Evolutionary conservation across 2,888 invertebrate genomes (phyloP).

Genomic region (Cheilosia soror): DNA sequence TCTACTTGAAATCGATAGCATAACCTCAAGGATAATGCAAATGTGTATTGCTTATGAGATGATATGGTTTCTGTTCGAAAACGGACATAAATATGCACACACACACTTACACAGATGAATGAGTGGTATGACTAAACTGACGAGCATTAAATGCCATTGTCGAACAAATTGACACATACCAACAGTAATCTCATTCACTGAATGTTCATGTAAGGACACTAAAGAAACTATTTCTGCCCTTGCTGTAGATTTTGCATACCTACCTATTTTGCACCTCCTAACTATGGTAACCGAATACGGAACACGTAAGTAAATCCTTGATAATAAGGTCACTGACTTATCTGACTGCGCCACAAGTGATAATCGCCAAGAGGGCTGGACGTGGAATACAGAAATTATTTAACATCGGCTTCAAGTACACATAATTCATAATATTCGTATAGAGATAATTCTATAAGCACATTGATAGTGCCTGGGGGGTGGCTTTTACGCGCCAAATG

Average conservation of each 20-base stretch:
- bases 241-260: neutral
- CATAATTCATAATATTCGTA: neutral
- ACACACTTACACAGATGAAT: neutral
- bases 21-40: conserved; percentile 39
- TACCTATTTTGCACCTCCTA: neutral
- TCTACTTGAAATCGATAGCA: conserved; percentile 29
- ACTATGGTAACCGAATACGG: conserved; percentile 5
- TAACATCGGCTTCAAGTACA: conserved; percentile 5
- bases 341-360: conserved; percentile 21
- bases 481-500: conserved; percentile 30
- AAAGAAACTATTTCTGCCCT: neutral
- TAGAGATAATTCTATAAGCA: conserved; percentile 23
- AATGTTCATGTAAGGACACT: conserved; percentile 10
- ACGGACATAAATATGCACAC: conserved; percentile 6
- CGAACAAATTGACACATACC: conserved; percentile 50
- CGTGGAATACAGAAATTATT: neutral
- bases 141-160: conserved; percentile 28
- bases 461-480: neutral
- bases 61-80: conserved; percentile 4
- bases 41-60: neutral
- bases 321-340: conserved; percentile 38
- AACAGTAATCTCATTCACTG: neutral
- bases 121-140: conserved; percentile 1
- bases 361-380: neutral
- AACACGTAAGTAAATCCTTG: conserved; percentile 4